These are phyloP conservation scores for Eclectus roratus DNA, from an alignment of 2,113 vertebrate species.

Conservation along the genomic window DNA sequence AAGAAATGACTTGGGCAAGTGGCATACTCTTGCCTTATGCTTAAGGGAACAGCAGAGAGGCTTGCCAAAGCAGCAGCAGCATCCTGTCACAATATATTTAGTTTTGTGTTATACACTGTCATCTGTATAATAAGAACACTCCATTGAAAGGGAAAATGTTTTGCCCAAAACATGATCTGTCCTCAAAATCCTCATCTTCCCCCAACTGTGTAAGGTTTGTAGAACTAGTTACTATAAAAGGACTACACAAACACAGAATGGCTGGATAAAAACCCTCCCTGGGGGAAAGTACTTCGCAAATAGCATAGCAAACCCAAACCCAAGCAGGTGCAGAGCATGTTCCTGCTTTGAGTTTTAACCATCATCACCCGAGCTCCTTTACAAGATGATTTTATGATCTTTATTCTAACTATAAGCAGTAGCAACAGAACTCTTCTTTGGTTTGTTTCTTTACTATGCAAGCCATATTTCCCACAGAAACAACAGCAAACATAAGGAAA, in stretches of 20 bases:
- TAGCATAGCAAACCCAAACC: not conserved
- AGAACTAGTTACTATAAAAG: not conserved
- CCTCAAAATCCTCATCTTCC: not conserved
- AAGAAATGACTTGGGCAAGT: not conserved
- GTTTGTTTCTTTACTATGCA: not conserved
- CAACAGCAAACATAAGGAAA: not conserved
- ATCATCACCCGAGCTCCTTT: not conserved
- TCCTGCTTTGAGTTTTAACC: not conserved
- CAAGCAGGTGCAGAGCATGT: not conserved
- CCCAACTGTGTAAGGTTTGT: not conserved
- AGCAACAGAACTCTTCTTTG: not conserved
- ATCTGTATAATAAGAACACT: not conserved
- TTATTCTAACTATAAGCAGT: not conserved
- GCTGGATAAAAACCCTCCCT: not conserved
- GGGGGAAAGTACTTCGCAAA: not conserved
- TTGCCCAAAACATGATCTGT: not conserved
- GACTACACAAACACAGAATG: not conserved
- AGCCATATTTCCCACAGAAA: not conserved
- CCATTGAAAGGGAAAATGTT: not conserved
- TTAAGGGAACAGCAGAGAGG: not conserved
- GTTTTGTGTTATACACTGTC: not conserved
- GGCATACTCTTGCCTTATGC: not conserved
- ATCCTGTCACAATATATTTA: not conserved
- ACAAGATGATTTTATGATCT: not conserved
- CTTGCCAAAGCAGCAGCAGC: not conserved